Percentiles rank a stretch among this genome's conserved stretches.
Conservation (phyloP, 2,888 invertebrate genomes). For the Napeogenes sylphis region DNA sequence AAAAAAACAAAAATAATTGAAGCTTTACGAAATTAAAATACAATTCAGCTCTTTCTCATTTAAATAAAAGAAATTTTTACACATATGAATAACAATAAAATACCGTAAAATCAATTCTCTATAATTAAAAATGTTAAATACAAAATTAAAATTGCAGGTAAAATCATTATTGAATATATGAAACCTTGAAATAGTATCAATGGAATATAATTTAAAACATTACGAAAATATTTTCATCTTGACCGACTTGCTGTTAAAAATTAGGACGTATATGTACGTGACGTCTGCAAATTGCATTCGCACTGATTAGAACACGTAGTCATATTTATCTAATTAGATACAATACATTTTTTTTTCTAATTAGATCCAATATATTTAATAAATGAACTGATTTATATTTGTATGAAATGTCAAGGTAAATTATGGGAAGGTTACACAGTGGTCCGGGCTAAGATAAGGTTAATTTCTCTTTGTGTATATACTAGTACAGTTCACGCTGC, state of each 20-base stretch:
- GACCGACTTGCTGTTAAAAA: slow-evolving; percentile 54
- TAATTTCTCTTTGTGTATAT: slow-evolving; percentile 42
- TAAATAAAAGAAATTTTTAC: background rate
- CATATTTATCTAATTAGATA: slow-evolving; percentile 18
- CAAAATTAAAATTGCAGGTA: background rate
- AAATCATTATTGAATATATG: background rate
- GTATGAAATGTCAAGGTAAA: slow-evolving; percentile 28
- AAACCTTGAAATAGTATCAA: slow-evolving; percentile 36
- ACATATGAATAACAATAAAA: background rate
- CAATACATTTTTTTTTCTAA: slow-evolving; percentile 10
- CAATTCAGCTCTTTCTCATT: background rate
- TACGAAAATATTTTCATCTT: slow-evolving; percentile 51
- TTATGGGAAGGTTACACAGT: slow-evolving; percentile 26
- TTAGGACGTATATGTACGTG: slow-evolving; percentile 46
- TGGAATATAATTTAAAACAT: slow-evolving; percentile 43
- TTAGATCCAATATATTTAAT: slow-evolving; percentile 20
- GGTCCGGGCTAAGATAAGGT: slow-evolving; percentile 26
- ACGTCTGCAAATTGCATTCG: slow-evolving; percentile 29
- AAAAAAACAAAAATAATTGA: too few relatives aligned
- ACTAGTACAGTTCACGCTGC: slow-evolving; percentile 41
- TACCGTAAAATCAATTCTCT: background rate
- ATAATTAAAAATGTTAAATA: background rate
- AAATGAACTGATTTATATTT: slow-evolving; percentile 14
- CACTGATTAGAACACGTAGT: slow-evolving; percentile 30
- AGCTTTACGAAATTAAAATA: too few relatives aligned